phyloP scores from a whole-genome alignment of 2,113 vertebrate species.

The Crotalus horridus region DNA sequence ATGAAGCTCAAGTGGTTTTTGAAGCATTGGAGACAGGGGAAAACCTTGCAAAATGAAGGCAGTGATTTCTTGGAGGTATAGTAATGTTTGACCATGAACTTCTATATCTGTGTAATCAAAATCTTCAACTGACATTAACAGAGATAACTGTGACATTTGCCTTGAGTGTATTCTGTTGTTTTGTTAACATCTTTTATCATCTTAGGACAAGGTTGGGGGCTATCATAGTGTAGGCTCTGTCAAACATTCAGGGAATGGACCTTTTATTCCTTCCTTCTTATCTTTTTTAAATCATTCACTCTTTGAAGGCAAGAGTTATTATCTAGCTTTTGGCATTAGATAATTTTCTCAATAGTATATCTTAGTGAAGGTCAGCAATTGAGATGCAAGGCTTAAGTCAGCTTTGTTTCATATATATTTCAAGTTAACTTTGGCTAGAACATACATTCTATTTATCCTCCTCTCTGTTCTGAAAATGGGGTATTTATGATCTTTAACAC shows the following conservation, averaged over 20 bases:
- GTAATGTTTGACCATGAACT: background rate
- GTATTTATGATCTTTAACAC: background rate
- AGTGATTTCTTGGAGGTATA: slow-evolving; percentile 91
- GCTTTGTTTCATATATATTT: background rate
- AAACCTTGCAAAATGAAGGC: slow-evolving; percentile 80
- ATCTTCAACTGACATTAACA: background rate
- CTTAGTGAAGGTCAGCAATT: background rate
- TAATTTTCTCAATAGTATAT: background rate
- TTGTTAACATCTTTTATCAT: background rate
- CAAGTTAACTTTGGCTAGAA: background rate
- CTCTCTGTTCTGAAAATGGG: background rate
- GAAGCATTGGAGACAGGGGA: slow-evolving; percentile 91
- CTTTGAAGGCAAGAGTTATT: background rate
- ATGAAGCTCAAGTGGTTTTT: slow-evolving; percentile 98
- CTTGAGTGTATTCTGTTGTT: background rate
- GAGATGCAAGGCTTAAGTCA: background rate
- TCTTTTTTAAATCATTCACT: background rate
- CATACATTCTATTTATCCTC: background rate
- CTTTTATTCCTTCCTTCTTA: background rate
- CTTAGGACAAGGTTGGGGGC: background rate
- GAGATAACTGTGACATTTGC: background rate
- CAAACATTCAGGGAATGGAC: background rate
- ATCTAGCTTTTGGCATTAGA: background rate
- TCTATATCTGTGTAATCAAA: background rate
- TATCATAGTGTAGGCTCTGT: background rate